These are phyloP conservation scores for Lepidocolaptes lacrymiger DNA, from an alignment of 2,797 vertebrate species.

Conservation along the genomic window DNA sequence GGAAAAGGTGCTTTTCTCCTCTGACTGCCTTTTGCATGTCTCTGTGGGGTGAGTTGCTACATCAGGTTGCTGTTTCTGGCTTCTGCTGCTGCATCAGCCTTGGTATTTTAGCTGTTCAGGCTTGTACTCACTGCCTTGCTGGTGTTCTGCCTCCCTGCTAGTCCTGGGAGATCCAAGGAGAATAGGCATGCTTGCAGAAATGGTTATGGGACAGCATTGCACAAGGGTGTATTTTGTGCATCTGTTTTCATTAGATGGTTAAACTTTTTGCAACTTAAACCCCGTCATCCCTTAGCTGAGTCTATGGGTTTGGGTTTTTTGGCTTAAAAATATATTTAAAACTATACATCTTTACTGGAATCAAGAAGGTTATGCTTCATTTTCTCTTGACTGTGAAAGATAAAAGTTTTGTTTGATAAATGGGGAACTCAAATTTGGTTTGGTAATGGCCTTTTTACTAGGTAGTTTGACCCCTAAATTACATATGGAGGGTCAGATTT, in stretches of 20 bases:
- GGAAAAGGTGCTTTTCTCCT: background rate
- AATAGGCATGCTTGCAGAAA: constrained; percentile 4
- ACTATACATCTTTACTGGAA: background rate
- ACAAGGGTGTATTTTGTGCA: background rate
- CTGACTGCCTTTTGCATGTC: background rate
- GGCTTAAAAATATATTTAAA: background rate
- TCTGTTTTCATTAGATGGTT: background rate
- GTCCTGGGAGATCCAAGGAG: background rate
- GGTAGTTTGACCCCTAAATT: background rate
- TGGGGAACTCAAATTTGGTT: background rate
- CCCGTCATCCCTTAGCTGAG: background rate
- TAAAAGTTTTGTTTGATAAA: background rate
- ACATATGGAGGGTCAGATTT: background rate
- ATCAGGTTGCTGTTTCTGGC: background rate
- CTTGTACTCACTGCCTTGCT: background rate
- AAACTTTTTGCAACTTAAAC: constrained; percentile 14
- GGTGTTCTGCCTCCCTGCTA: background rate
- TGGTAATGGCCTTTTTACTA: background rate
- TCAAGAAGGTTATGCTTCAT: background rate
- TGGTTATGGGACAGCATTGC: background rate
- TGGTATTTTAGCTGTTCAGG: background rate
- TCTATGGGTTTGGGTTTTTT: background rate
- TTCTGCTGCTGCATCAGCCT: constrained; percentile 24
- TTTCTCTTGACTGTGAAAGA: background rate
- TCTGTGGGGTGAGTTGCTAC: background rate